Evolutionary conservation across 2,113 vertebrate species (phyloP), one percentile per base, ranked within the genome.

Genomic region (Xiphorhynchus elegans): DNA sequence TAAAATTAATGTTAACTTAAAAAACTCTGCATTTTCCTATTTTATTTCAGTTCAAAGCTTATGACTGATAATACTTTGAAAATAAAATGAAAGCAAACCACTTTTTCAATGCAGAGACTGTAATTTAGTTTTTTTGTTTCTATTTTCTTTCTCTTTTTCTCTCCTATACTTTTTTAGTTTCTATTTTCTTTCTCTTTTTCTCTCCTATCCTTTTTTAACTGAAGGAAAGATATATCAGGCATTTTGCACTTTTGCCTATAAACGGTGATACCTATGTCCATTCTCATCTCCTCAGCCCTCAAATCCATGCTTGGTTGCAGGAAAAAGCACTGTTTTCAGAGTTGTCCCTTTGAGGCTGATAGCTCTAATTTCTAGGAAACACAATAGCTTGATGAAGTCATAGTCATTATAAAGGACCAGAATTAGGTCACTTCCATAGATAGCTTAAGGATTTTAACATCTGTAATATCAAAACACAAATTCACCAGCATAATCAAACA

Each of bases 401-500:
- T 3, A 86, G 50, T 52, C 68, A 77, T 94, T 87, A 95, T 87
- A 96, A 93, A 33, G 46, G 29, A 63, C n/a, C 37, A 72, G 56
- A 92, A 78, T 60, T 79, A 83, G 87, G 91, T 90, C 93, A 94
- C 58, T 91, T 91, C 87, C 67, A 88, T 0, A 53, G 84, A 93
- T 59, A 95, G 20, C 84, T 85, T 66, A 62, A 68, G 67, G 29
- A 85, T 87, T 94, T 94, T 95, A 93, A 66, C 59, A 87, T 50
- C 63, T 11, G 2, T 66, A 67, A 83, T 94, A 94, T 80, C 84
- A 88, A 95, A 96, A 78, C 66, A 90, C 26, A 90, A 95, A 94
- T 76, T 93, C 87, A 93, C 95, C 87, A 86, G 74, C 35, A 88
- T 88, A 91, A 94, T 93, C 67, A 94, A 91, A 91, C 10, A 88